Percentiles rank a stretch among this genome's conserved stretches.
Evolutionary conservation across 2,797 vertebrate species (phyloP).

Genomic region (Zenarchopterus dispar): DNA sequence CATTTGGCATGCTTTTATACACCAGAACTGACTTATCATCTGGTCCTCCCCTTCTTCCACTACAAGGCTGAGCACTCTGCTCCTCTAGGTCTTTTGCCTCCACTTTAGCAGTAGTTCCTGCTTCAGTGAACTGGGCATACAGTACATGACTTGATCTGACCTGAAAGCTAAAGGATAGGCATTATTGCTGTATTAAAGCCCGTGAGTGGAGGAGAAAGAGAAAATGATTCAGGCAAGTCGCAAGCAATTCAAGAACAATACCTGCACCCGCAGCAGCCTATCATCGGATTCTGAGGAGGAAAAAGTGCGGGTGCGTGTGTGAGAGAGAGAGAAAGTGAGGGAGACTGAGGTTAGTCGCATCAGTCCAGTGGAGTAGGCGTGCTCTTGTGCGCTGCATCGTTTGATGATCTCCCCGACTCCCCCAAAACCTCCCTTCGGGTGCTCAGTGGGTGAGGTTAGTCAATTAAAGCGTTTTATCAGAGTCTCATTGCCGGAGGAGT

Average conservation of each 20-base stretch:
- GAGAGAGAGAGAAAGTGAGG: conserved; percentile 30
- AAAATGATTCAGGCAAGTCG: conserved; percentile 41
- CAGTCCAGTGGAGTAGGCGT: conserved; percentile 78
- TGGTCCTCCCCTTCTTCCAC: conserved; percentile 18
- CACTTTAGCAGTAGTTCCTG: conserved; percentile 81
- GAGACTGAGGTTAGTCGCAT: conserved; percentile 63
- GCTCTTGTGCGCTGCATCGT: conserved; percentile 66
- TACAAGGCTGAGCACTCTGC: conserved; percentile 26
- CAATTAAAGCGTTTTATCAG: conserved; percentile 73
- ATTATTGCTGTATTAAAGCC: conserved; percentile 63
- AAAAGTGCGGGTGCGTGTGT: conserved; percentile 11
- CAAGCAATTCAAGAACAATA: conserved; percentile 81
- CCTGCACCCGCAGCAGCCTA: conserved; percentile 61
- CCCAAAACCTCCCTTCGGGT: conserved; percentile 49
- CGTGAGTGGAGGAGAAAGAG: conserved; percentile 27
- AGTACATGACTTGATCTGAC: conserved; percentile 73
- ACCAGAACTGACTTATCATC: conserved; percentile 47
- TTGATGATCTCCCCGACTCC: conserved; percentile 56
- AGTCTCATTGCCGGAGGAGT: conserved; percentile 80
- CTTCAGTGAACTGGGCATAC: conserved; percentile 71
- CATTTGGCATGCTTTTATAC: conserved; percentile 61
- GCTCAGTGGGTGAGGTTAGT: conserved; percentile 70
- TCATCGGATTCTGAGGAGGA: conserved; percentile 45
- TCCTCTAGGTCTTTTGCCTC: conserved; percentile 64
- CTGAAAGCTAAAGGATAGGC: conserved; percentile 80